phyloP scores from a whole-genome alignment of 2,113 vertebrate genomes.

The Asarcornis scutulata region DNA sequence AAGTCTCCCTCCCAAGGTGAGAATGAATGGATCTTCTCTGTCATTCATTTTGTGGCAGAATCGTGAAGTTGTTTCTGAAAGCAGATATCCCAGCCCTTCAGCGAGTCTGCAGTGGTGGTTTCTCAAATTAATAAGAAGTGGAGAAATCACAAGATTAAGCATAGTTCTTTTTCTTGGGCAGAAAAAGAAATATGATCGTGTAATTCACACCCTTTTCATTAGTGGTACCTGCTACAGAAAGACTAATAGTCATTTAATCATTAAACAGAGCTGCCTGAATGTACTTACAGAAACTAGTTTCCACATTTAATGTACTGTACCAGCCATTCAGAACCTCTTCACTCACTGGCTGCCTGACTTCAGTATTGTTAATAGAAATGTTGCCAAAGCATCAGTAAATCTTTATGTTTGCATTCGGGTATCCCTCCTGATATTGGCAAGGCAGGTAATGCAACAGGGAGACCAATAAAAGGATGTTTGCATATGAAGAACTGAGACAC shows the following conservation, averaged over 20 bases:
- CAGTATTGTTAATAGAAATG: not conserved
- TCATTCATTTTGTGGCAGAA: not conserved
- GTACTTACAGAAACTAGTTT: not conserved
- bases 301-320: not conserved
- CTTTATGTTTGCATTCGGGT: not conserved
- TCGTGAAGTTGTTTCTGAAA: not conserved
- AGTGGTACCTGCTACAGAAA: not conserved
- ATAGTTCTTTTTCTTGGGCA: not conserved
- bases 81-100: not conserved
- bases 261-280: not conserved
- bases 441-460: not conserved
- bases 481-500: not conserved
- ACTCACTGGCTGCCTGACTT: not conserved
- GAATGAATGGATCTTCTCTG: not conserved
- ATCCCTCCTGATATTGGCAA: rapidly evolving
- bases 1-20: not conserved
- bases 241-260: not conserved
- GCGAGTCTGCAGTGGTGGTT: rapidly evolving
- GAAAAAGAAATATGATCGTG: not conserved
- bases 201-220: not conserved
- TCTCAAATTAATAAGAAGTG: not conserved
- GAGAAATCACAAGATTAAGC: not conserved
- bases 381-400: not conserved
- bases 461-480: not conserved
- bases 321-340: not conserved